These are phyloP conservation scores for Trachops cirrhosus DNA, from an alignment of 2,797 vertebrate genomes.

Conservation along the genomic window DNA sequence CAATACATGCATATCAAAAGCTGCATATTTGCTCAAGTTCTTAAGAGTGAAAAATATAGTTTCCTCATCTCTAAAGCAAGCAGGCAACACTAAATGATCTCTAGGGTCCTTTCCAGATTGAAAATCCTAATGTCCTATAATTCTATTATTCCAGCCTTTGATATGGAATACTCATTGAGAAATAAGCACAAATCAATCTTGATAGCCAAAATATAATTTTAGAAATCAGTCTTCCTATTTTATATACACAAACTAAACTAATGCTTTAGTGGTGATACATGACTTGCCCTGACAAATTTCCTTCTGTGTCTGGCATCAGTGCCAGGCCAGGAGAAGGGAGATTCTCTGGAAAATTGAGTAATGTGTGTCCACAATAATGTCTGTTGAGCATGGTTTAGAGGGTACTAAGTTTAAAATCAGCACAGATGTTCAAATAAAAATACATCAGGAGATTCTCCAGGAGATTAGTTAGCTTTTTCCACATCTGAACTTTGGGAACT, in stretches of 20 bases:
- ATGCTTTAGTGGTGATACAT: constrained; percentile 25
- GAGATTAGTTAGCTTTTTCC: constrained; percentile 71
- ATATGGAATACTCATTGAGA: constrained; percentile 66
- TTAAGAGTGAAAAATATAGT: constrained; percentile 50
- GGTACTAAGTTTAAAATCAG: neutral
- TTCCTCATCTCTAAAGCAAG: constrained; percentile 54
- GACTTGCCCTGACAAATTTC: constrained; percentile 50
- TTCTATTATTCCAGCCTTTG: constrained; percentile 68
- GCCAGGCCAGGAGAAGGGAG: neutral
- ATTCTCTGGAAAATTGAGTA: neutral
- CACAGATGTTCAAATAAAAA: constrained; percentile 38
- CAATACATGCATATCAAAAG: constrained; percentile 7
- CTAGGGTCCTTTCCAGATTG: constrained; percentile 57
- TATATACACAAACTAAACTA: constrained; percentile 50
- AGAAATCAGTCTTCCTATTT: constrained; percentile 45
- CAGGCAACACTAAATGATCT: constrained; percentile 60
- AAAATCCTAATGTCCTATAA: constrained; percentile 67
- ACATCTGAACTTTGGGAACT: constrained; percentile 50
- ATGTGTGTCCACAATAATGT: neutral
- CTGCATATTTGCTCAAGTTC: neutral
- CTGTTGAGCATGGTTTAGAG: neutral
- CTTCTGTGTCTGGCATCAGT: constrained; percentile 43
- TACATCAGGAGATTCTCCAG: constrained; percentile 58
- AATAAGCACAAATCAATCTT: constrained; percentile 63
- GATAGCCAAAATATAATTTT: constrained; percentile 54